Evolutionary conservation across 2,113 vertebrate genomes (phyloP).

Genomic region (Carassius gibelio): DNA sequence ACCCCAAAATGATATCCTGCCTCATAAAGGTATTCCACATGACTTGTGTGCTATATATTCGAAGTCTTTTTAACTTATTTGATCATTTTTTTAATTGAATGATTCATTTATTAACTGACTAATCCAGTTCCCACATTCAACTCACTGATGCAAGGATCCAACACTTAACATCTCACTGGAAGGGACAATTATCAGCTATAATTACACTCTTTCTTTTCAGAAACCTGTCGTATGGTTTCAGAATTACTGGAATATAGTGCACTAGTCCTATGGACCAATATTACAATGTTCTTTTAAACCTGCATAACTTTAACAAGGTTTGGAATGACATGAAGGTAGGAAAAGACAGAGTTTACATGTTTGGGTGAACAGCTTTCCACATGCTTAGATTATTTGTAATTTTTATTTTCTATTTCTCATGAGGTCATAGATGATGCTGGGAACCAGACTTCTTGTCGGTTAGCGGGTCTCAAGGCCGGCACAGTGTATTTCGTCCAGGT

Average conservation of each 20-base stretch:
- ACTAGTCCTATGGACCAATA: not conserved
- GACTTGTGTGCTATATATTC: not conserved
- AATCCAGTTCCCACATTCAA: not conserved
- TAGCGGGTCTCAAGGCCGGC: constrained; percentile 86
- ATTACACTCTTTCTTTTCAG: not conserved
- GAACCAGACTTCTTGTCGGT: constrained; percentile 89
- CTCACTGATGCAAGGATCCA: not conserved
- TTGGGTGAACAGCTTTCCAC: not conserved
- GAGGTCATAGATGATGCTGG: constrained; percentile 91
- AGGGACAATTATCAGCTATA: not conserved
- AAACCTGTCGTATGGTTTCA: not conserved
- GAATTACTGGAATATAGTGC: not conserved
- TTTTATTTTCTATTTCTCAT: not conserved
- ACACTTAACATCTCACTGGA: not conserved
- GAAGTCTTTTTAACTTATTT: not conserved
- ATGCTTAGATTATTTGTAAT: not conserved
- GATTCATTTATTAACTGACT: not conserved
- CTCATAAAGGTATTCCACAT: not conserved
- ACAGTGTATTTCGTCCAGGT: constrained; percentile 94
- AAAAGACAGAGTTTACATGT: not conserved
- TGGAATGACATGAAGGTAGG: not conserved
- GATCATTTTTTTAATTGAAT: not conserved
- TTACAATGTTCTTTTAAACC: not conserved
- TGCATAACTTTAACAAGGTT: not conserved
- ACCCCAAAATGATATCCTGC: not conserved